phyloP scores from a whole-genome alignment of 2,888 invertebrate genomes.

The Pyralis farinalis region DNA sequence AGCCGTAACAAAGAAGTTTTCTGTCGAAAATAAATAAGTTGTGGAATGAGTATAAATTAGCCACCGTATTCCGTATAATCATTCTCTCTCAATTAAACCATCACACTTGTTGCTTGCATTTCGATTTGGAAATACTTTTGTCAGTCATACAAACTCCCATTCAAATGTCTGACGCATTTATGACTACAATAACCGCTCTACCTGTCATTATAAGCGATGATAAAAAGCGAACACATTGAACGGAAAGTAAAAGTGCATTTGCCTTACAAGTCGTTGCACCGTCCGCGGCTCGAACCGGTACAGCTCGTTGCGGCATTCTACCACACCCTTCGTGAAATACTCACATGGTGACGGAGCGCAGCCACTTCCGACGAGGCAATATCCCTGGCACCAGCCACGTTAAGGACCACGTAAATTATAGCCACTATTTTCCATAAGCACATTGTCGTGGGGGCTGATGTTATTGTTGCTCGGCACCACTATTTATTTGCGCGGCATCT shows the following conservation, averaged over 20 bases:
- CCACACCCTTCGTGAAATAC: conserved; percentile 30
- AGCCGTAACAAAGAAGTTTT: too few species aligned
- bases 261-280: conserved; percentile 53
- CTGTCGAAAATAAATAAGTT: too few species aligned
- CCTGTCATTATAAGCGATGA: not conserved
- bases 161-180: not conserved
- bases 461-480: conserved; percentile 43
- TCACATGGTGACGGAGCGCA: conserved; percentile 59
- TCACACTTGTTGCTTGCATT: too few species aligned
- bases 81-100: too few species aligned
- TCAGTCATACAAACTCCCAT: not conserved
- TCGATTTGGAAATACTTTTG: too few species aligned
- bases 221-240: conserved; percentile 34
- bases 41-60: too few species aligned
- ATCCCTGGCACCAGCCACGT: conserved; percentile 44
- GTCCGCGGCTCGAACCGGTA: conserved; percentile 34
- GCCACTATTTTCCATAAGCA: conserved; percentile 72
- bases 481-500: conserved; percentile 73
- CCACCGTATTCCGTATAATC: too few species aligned
- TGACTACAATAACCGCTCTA: not conserved
- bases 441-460: conserved; percentile 60
- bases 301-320: conserved; percentile 7
- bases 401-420: conserved; percentile 59
- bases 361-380: conserved; percentile 43
- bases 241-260: conserved; percentile 72